Evolutionary conservation across 2,888 invertebrate species (phyloP).

Genomic region (Apodemia duryi): DNA sequence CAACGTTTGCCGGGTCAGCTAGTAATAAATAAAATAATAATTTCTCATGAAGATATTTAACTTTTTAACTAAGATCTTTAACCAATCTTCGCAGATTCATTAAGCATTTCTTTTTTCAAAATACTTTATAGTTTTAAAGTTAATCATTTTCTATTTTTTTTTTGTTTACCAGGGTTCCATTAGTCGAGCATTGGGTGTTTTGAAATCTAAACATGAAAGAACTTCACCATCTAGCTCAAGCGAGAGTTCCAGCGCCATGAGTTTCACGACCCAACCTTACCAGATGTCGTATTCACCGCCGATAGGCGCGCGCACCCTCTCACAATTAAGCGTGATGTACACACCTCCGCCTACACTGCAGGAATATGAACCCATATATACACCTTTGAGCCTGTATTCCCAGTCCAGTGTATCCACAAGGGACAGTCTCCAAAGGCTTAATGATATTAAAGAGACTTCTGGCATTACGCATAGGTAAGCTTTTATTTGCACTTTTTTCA

Average conservation of each 20-base stretch:
- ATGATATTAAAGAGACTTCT: constrained; percentile 61
- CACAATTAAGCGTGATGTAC: constrained; percentile 80
- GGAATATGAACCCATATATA: constrained; percentile 72
- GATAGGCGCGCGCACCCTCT: constrained; percentile 76
- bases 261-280: constrained; percentile 66
- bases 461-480: constrained; percentile 64
- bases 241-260: constrained; percentile 79
- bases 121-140: too few species aligned
- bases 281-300: constrained; percentile 73
- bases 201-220: constrained; percentile 81
- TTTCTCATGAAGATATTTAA: too few species aligned
- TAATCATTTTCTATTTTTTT: background rate
- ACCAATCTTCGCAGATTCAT: too few species aligned
- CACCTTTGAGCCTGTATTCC: constrained; percentile 67
- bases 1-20: too few species aligned
- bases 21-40: too few species aligned
- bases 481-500: background rate
- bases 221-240: constrained; percentile 84
- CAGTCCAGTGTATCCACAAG: constrained; percentile 70
- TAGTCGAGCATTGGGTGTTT: constrained; percentile 85
- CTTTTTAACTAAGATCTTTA: too few species aligned
- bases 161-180: constrained; percentile 82
- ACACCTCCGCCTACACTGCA: constrained; percentile 80
- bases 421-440: constrained; percentile 68
- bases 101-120: too few species aligned